These are phyloP conservation scores for Coptodon rendalli DNA, from an alignment of 2,113 vertebrate genomes.

Conservation along the genomic window DNA sequence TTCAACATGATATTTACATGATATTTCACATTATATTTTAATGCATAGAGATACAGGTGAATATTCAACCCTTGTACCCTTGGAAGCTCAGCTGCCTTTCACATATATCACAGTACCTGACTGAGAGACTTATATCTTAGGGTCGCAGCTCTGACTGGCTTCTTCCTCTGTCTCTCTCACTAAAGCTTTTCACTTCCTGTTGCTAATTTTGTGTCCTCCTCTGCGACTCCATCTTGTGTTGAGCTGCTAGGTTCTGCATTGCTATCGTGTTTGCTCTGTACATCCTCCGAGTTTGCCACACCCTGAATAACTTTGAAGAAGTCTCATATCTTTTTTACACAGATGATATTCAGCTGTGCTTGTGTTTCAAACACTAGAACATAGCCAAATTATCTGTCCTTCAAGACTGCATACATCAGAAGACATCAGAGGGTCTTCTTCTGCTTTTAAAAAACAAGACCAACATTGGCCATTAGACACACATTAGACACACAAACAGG, in stretches of 20 bases:
- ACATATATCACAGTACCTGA: background rate
- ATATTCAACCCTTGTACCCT: background rate
- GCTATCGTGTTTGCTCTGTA: background rate
- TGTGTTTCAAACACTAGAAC: background rate
- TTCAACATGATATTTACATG: background rate
- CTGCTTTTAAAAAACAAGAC: background rate
- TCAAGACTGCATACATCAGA: background rate
- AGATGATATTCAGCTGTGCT: background rate
- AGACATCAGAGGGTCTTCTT: background rate
- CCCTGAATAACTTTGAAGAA: background rate
- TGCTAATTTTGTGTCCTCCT: background rate
- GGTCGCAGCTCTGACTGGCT: background rate
- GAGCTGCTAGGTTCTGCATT: background rate
- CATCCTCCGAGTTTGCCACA: background rate
- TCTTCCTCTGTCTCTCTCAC: background rate
- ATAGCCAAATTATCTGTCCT: background rate
- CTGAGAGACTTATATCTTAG: background rate
- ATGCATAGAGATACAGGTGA: background rate
- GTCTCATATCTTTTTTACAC: background rate
- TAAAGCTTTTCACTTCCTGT: background rate
- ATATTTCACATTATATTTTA: background rate
- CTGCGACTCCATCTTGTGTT: background rate
- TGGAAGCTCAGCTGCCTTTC: background rate
- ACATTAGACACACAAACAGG: background rate
- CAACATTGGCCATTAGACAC: background rate